Evolutionary conservation across 2,888 invertebrate species (phyloP).

Genomic region (Oscheius sp.): DNA sequence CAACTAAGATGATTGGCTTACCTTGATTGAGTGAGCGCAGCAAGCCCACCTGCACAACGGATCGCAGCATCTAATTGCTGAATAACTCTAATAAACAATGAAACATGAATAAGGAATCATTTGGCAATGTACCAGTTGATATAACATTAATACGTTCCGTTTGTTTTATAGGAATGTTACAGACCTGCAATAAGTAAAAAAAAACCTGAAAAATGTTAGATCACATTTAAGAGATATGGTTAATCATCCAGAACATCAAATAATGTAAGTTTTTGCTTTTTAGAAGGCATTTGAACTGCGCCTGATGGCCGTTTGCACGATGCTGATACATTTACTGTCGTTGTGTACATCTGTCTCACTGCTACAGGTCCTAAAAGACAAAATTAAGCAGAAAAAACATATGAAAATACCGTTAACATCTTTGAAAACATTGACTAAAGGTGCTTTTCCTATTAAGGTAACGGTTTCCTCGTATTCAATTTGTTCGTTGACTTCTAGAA

Average conservation of each 20-base stretch:
- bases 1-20: background rate
- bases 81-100: background rate
- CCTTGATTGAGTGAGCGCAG: background rate
- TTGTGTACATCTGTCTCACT: slow-evolving; percentile 41
- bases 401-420: slow-evolving; percentile 22
- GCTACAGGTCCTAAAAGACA: slow-evolving; percentile 5
- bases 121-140: no score
- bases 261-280: slow-evolving; percentile 20
- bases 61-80: background rate
- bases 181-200: background rate
- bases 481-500: background rate
- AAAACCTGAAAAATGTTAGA: background rate
- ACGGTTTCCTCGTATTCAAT: background rate
- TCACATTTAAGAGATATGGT: background rate
- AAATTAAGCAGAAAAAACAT: background rate
- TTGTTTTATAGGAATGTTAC: no score
- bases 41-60: background rate
- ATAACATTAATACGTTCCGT: no score
- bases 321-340: background rate
- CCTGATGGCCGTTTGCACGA: background rate
- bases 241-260: slow-evolving; percentile 11
- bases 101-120: background rate
- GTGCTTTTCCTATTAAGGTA: slow-evolving; percentile 30
- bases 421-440: slow-evolving; percentile 24
- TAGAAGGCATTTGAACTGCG: background rate